A percentile compares a stretch with the other conserved stretches of the same genome.
phyloP scores from a whole-genome alignment of 2,888 invertebrate species.

The Epinotia bilunana region DNA sequence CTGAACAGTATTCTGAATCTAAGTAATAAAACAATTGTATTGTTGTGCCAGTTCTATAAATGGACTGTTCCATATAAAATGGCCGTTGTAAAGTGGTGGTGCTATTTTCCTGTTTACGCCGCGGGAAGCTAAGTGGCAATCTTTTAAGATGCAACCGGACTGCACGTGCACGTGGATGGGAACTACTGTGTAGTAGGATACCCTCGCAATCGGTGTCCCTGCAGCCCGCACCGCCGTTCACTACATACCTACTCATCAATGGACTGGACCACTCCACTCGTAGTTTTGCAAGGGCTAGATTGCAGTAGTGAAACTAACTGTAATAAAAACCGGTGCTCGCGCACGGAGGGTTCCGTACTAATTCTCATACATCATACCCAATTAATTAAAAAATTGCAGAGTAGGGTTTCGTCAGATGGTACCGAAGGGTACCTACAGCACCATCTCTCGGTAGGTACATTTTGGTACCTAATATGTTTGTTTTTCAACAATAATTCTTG shows the following conservation, averaged over 20 bases:
- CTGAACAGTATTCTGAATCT: conserved; percentile 29
- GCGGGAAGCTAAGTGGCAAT: conserved; percentile 46
- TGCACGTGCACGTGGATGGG: conserved; percentile 38
- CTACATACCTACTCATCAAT: conserved; percentile 15
- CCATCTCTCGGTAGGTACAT: too few species aligned
- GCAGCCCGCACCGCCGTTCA: conserved; percentile 8
- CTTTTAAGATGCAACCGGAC: conserved; percentile 42
- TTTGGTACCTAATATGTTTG: too few species aligned
- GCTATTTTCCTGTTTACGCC: conserved; percentile 48
- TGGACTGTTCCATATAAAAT: conserved; percentile 47
- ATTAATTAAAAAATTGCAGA: too few species aligned
- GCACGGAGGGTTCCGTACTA: too few species aligned
- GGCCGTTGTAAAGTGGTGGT: conserved; percentile 45
- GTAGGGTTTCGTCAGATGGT: too few species aligned
- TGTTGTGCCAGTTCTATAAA: conserved; percentile 46
- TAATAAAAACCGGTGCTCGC: too few species aligned
- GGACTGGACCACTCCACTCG: conserved; percentile 1
- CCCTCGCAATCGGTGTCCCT: conserved; percentile 25
- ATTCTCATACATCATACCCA: too few species aligned
- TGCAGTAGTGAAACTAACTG: neutral
- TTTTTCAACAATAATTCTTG: too few species aligned
- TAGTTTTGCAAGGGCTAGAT: neutral
- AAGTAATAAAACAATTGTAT: conserved; percentile 44
- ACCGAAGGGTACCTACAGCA: too few species aligned
- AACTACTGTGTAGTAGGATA: conserved; percentile 7